Evolutionary conservation across 2,113 vertebrate species (phyloP).

Genomic region (Gopherus evgoodei): DNA sequence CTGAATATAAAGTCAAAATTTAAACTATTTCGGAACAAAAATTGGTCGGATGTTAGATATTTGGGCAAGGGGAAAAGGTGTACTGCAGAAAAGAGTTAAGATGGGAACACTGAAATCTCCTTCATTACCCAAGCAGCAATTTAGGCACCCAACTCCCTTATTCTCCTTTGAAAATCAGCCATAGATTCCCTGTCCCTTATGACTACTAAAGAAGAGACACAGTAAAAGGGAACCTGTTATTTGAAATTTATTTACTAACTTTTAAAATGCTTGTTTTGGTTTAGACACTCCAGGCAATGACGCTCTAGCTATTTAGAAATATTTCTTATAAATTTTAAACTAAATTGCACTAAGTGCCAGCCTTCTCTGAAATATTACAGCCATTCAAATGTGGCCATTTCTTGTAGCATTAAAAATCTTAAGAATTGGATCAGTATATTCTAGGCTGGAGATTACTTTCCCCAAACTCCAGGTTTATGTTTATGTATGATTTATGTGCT

Average conservation of each 20-base stretch:
- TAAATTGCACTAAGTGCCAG: neutral
- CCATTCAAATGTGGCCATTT: neutral
- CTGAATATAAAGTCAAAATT: neutral
- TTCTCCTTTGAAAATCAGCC: neutral
- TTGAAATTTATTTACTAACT: neutral
- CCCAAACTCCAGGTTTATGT: neutral
- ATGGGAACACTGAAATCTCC: neutral
- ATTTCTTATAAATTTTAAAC: neutral
- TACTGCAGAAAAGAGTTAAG: neutral
- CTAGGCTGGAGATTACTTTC: neutral
- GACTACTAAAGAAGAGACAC: neutral
- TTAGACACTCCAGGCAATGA: neutral
- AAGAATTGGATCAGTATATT: neutral
- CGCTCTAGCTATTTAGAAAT: neutral
- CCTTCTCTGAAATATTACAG: neutral
- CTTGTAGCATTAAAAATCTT: neutral
- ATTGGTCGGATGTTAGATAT: neutral
- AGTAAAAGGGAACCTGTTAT: neutral
- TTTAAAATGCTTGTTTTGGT: neutral
- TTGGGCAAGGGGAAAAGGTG: neutral
- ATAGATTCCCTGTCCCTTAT: neutral
- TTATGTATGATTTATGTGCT: neutral
- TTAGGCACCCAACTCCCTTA: neutral
- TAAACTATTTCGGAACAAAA: neutral
- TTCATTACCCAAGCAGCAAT: neutral